phyloP scores from a whole-genome alignment of 2,888 invertebrate species.

The Lasioglossum zephyrum region DNA sequence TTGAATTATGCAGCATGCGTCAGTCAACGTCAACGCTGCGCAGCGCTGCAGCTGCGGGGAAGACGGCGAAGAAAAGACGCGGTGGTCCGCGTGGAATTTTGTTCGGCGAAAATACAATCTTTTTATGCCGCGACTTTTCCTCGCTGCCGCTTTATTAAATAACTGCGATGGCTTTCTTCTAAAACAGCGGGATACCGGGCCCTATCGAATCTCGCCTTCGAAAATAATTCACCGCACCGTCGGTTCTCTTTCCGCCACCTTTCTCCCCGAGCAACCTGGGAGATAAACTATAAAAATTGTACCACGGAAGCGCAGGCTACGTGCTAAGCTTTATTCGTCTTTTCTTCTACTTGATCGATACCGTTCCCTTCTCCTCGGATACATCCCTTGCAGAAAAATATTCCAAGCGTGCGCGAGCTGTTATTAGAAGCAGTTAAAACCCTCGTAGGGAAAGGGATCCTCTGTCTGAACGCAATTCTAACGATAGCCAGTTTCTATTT shows the following conservation, averaged over 20 bases:
- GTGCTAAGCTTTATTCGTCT: neutral
- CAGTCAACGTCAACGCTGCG: constrained; percentile 42
- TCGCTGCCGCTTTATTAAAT: constrained; percentile 12
- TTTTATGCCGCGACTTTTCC: neutral
- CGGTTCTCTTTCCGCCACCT: neutral
- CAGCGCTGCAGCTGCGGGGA: constrained; percentile 5
- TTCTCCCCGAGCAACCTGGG: neutral
- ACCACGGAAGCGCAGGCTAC: neutral
- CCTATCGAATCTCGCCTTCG: neutral
- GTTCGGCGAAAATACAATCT: constrained; percentile 19
- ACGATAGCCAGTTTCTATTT: no score
- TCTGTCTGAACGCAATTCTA: neutral
- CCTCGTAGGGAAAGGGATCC: neutral
- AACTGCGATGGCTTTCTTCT: neutral
- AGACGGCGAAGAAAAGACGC: neutral
- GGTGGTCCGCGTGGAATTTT: constrained; percentile 24
- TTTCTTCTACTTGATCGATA: neutral
- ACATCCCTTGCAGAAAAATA: neutral
- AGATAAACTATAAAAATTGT: neutral
- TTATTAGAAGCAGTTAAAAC: neutral
- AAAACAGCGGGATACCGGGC: neutral
- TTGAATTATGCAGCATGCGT: constrained; percentile 52
- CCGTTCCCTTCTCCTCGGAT: neutral
- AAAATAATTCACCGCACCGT: neutral
- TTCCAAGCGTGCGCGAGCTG: neutral